Percentiles rank a stretch among this genome's conserved stretches.
phyloP scores from a whole-genome alignment of 2,888 invertebrate genomes.

The Morinoia aosen region DNA sequence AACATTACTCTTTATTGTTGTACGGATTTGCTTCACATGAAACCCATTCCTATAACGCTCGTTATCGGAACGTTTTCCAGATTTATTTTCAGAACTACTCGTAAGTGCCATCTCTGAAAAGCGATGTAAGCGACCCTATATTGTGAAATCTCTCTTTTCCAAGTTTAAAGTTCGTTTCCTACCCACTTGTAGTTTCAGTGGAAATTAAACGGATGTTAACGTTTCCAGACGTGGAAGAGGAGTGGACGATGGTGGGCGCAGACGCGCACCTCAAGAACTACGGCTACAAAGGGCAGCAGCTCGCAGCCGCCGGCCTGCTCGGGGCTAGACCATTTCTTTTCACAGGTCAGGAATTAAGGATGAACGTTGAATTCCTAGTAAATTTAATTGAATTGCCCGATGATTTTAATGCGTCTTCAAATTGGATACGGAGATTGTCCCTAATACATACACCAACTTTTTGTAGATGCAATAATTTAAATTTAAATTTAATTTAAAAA shows the following conservation, averaged over 20 bases:
- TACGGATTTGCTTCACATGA: too few relatives aligned
- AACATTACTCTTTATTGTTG: too few relatives aligned
- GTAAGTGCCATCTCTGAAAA: too few relatives aligned
- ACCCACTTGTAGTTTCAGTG: too few relatives aligned
- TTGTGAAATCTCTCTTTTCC: too few relatives aligned
- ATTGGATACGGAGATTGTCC: not conserved
- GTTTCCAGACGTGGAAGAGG: not conserved
- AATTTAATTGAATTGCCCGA: not conserved
- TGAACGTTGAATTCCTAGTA: not conserved
- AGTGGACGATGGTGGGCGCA: not conserved
- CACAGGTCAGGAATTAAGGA: not conserved
- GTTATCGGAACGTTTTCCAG: too few relatives aligned
- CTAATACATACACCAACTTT: not conserved
- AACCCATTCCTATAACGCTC: too few relatives aligned
- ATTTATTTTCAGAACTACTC: too few relatives aligned
- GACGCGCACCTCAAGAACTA: constrained; percentile 31
- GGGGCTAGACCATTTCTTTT: not conserved
- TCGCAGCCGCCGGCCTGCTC: constrained; percentile 7
- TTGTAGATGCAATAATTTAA: not conserved
- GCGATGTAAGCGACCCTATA: too few relatives aligned
- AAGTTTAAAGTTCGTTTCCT: not conserved
- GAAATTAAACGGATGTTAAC: not conserved
- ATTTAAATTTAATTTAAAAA: not conserved
- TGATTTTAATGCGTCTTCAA: not conserved
- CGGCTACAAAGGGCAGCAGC: constrained; percentile 19